phyloP scores from a whole-genome alignment of 2,797 vertebrate genomes.

The Cyprinella venusta region DNA sequence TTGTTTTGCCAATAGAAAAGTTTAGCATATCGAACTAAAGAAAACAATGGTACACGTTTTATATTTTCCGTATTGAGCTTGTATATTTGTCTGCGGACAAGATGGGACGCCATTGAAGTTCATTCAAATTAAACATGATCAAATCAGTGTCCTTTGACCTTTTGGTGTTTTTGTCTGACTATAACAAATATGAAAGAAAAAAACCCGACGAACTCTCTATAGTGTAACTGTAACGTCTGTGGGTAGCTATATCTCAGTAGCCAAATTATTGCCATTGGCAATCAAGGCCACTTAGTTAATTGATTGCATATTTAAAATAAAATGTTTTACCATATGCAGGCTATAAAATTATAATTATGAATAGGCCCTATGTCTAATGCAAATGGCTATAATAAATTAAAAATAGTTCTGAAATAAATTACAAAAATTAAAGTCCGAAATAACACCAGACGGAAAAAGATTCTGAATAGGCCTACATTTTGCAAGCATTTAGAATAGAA shows the following conservation, averaged over 20 bases:
- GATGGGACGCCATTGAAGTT: constrained; percentile 15
- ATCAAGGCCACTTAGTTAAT: not conserved
- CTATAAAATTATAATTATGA: not conserved
- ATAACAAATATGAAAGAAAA: not conserved
- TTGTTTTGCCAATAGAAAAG: constrained; percentile 16
- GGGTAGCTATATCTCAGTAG: not conserved
- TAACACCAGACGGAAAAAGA: not conserved
- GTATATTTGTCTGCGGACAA: constrained; percentile 7
- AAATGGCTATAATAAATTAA: not conserved
- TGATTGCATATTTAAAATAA: not conserved
- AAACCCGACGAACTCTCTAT: not conserved
- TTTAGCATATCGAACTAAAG: constrained; percentile 22
- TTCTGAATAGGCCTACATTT: not conserved
- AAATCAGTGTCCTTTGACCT: not conserved
- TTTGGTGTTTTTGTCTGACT: not conserved
- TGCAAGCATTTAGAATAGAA: not conserved
- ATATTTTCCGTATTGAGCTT: constrained; percentile 11
- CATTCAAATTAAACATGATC: constrained; percentile 40
- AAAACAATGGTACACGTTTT: constrained; percentile 9
- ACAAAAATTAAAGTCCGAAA: not conserved
- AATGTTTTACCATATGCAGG: not conserved
- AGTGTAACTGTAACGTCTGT: not conserved
- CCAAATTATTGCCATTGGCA: not conserved
- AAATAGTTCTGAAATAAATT: not conserved
- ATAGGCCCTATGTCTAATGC: too few relatives aligned